Evolutionary conservation across 2,888 invertebrate species (phyloP), one percentile per base, ranked within the genome.

Genomic region (Patella pellucida): DNA sequence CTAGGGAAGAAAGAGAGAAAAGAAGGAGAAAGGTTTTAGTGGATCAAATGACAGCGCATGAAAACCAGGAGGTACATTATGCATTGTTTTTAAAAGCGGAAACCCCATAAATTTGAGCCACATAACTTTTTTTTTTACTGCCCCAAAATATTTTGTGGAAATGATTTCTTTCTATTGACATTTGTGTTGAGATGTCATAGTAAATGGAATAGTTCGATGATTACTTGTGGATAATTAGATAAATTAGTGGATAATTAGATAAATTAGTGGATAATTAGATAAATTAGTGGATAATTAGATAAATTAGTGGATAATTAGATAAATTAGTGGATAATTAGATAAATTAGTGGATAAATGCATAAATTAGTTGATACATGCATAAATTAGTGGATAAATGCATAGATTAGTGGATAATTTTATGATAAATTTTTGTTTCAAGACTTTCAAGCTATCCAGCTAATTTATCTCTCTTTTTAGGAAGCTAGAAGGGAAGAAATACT

Each of bases 1-100:
- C 91, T 1, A 80, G 91, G 19, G 85, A 83, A 27, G 90, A 90
- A 75, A 77, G 91, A 73, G 91, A 91, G 79, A 91, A 91, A 76
- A 80, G 91, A 41, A 81, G 91, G 14, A 83, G 91, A 54, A 91
- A 91, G 83, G 91, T 91, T 31, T 80, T 91, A 7, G 89, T 89
- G 11, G 90, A 91, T 79, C 91, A 91, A 80, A 84, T 90, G 81
- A 87, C 85, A 72, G 88, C 91, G 15, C 90, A 91, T 76, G 88
- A 89, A 72, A 81, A 82, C 9, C 89, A 89, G 76, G 90, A 90
- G 87, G 90, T 90, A 78, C 71, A 74, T 41, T 9, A 41, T 41
- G 41, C 41, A 41, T 9, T 41, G 0, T 41, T 41, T 41, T 41
- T 41, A 9, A 1, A 41, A 41, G 19, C 54, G 50, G 12, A 23